Percentiles rank a stretch among this genome's conserved stretches.
Evolutionary conservation across 2,113 vertebrate species (phyloP).

Genomic region (Lagopus leucura): DNA sequence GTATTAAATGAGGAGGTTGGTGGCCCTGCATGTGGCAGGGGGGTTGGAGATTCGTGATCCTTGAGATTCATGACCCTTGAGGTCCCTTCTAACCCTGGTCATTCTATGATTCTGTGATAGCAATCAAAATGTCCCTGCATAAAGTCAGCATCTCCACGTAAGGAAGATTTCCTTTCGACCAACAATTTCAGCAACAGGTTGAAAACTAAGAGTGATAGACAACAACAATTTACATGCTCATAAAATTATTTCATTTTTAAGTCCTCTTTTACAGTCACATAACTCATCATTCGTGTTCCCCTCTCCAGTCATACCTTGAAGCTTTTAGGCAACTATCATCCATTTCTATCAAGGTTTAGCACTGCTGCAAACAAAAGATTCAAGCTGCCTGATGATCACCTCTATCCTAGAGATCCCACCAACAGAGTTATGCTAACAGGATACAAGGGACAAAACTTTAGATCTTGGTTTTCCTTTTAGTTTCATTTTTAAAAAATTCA

Average conservation of each 20-base stretch:
- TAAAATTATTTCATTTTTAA: background rate
- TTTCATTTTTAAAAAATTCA: background rate
- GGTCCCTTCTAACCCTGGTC: too few relatives aligned
- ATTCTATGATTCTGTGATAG: background rate
- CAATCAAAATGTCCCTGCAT: background rate
- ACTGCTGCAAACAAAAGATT: background rate
- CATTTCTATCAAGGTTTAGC: background rate
- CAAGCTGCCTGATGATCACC: background rate
- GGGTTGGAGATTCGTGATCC: too few relatives aligned
- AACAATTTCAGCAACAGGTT: background rate
- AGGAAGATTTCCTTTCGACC: background rate
- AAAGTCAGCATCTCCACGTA: background rate
- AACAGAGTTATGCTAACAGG: background rate
- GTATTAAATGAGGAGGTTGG: too few relatives aligned
- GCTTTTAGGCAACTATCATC: background rate
- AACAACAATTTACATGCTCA: background rate
- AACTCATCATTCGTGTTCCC: background rate
- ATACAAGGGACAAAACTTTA: background rate
- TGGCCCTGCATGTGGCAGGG: too few relatives aligned
- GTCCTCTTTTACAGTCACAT: background rate
- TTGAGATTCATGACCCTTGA: too few relatives aligned
- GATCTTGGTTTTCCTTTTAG: background rate
- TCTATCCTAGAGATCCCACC: background rate
- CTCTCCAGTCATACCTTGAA: background rate
- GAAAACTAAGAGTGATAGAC: background rate